Evolutionary conservation across 2,797 vertebrate species (phyloP), one percentile per base, ranked within the genome.

Genomic region (Pogonophryne albipinna): DNA sequence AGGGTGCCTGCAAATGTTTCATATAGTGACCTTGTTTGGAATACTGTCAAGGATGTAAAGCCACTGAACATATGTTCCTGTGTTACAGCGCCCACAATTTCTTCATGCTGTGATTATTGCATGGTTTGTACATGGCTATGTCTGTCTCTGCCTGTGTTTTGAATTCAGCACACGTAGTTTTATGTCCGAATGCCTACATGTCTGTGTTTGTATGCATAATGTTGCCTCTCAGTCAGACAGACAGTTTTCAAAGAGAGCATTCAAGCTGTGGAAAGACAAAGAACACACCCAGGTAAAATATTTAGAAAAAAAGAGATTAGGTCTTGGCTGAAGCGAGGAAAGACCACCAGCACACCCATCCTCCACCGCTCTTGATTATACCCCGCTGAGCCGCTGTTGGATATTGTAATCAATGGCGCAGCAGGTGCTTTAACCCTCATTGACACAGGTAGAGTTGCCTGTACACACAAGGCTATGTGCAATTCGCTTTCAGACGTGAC

Each of bases 401-500:
- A 85, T 68, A 7, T 76, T 71, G 79, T 89, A 92, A 93, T 94
- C 91, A 91, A 84, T 82, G 77, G 82, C 85, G 71, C 88, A 85
- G 87, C 89, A 91, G 91, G 89, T 86, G 76, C 71, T 85, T 83
- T 75, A 80, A 87, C 88, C 91, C 89, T 80, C 66, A 73, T 73
- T 88, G 76, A 90, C 91, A 85, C 85, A 72, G 68, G 71, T 83
- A 71, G 74, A 60, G 62, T 64, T 3, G 41, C 72, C 71, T 61
- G 71, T 65, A 52, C 68, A 66, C 73, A 71, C 78, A 66, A 19
- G 27, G 6, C 53, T n/a, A 34, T 66, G 75, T 44, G 46, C 75
- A 75, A 60, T 88, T 85, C 79, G 41, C 72, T 85, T 67, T 60
- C 15, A 68, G 74, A 80, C 41, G 20, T 55, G 76, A 75, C n/a